Base-by-base conservation (phyloP, 2,797 vertebrate genomes). In the Pitangus sulphuratus region DNA sequence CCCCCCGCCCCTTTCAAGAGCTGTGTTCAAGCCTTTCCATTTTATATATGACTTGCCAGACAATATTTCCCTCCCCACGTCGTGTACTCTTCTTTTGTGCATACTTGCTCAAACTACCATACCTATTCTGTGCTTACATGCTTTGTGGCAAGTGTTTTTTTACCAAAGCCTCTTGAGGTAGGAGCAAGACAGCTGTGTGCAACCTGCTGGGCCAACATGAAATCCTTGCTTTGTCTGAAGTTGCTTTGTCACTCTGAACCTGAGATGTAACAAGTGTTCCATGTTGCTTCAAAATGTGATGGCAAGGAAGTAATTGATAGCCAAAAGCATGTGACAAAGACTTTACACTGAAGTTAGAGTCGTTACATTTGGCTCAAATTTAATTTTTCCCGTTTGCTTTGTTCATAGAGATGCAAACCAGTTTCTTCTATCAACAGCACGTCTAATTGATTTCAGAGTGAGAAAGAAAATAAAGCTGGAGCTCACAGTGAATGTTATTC, bases 381-480 rank as follows among this genome's bases (percentile, higher is more conserved):
- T 24, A 42, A 66, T 79, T 94, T 88, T 54, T 22, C 12, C 25
- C 33, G 3, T 70, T 75, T 70, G 33, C 11, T 10, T 40, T 91
- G 64, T 84, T 95, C 84, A 39, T 40, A 89, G 69, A 88, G 62
- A 74, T 66, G 39, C 14, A 57, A 88, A 72, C 30, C 40, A 39
- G 1, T 84, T 95, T 96, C 91, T 94, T 91, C 84, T 76, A 91
- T 92, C 57, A 89, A 60, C 80, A 81, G 81, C 78, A 83, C 21
- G n/a, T 93, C 84, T 95, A 92, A 96, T 93, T 96, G 88, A 84
- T 97, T 94, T 97, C 84, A 94, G 85, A 93, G 57, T 45, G 77
- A 92, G 82, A 75, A 71, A 77, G 71, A 95, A 96, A 58, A 87
- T 79, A 93, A 95, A 96, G 42, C 75, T 75, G 39, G 39, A 89